phyloP scores from a whole-genome alignment of 2,113 vertebrate species.

The Solenodon paradoxus region DNA sequence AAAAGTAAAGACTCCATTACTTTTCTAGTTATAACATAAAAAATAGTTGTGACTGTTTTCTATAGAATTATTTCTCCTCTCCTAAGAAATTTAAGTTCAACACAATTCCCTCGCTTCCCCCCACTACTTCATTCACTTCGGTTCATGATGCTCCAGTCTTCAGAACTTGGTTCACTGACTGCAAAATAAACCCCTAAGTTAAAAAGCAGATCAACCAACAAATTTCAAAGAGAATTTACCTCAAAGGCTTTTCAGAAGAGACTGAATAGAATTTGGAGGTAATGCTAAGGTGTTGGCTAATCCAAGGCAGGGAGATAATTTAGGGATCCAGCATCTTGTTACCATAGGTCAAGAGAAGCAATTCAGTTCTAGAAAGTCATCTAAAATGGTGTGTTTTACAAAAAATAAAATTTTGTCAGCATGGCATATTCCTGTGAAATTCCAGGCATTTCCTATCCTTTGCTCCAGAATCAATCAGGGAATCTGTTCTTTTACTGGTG shows the following conservation, averaged over 20 bases:
- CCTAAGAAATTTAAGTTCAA: conserved; percentile 38
- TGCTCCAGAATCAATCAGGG: neutral
- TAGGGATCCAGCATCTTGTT: neutral
- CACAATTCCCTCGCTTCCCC: conserved; percentile 30
- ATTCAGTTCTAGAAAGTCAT: neutral
- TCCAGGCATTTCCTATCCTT: neutral
- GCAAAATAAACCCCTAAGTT: conserved; percentile 33
- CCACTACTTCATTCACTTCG: conserved; percentile 13
- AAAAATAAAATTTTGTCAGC: too few relatives aligned
- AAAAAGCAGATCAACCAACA: conserved; percentile 59
- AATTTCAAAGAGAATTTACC: conserved; percentile 49
- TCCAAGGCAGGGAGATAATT: neutral
- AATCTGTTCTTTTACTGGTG: neutral
- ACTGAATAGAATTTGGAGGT: neutral
- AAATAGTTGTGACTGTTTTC: conserved; percentile 2
- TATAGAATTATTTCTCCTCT: conserved; percentile 30
- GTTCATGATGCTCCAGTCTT: neutral
- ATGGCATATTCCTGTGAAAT: neutral
- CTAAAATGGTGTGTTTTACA: neutral
- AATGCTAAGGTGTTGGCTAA: neutral
- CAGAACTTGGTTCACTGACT: neutral
- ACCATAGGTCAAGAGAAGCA: neutral
- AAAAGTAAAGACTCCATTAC: conserved; percentile 15
- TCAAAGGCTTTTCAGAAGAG: conserved; percentile 5
- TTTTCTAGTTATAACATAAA: neutral